Conservation (phyloP, 2,888 invertebrate genomes). For the Tinea semifulvella region DNA sequence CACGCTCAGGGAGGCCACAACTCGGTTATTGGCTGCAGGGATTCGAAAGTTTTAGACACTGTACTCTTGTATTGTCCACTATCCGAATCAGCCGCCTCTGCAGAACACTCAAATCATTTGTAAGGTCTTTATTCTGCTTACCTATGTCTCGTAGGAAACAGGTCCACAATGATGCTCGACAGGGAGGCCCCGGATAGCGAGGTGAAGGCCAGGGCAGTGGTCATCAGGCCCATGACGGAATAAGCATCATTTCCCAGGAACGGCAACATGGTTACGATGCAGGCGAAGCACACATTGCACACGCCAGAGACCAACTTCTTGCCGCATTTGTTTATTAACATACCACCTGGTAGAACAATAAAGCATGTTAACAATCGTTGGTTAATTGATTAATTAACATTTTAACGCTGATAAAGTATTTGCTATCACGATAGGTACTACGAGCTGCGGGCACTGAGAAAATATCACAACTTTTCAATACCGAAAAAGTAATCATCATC, state of each 20-base stretch:
- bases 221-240: constrained; percentile 62
- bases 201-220: constrained; percentile 60
- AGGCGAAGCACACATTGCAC: constrained; percentile 55
- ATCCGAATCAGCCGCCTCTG: no score
- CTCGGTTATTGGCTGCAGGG: no score
- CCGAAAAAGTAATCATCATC: no score
- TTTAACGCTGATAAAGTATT: no score
- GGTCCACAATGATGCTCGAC: constrained; percentile 68
- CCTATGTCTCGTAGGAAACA: constrained; percentile 74
- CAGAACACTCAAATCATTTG: no score
- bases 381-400: no score
- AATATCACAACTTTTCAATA: no score
- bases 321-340: constrained; percentile 50
- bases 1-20: no score
- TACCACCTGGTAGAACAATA: constrained; percentile 27
- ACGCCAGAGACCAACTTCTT: constrained; percentile 41
- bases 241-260: constrained; percentile 58
- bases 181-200: constrained; percentile 68
- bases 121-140: constrained; percentile 28
- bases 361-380: neutral
- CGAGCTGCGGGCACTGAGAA: no score
- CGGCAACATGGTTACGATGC: constrained; percentile 60
- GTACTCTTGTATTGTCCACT: no score
- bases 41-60: no score
- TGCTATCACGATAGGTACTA: no score